Evolutionary conservation across 2,888 invertebrate species (phyloP).

Genomic region (Clanis bilineata): DNA sequence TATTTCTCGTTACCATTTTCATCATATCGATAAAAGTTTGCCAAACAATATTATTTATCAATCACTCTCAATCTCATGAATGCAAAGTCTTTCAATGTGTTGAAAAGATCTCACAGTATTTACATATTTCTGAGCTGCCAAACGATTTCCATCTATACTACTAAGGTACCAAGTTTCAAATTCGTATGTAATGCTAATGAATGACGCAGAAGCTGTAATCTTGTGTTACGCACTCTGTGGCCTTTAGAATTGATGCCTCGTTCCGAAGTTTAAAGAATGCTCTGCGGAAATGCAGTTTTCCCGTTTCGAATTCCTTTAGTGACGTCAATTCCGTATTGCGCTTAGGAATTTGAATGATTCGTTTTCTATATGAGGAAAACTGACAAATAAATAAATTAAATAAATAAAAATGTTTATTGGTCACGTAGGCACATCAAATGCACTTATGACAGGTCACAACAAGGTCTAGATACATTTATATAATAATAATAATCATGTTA

Average conservation of each 20-base stretch:
- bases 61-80: background rate
- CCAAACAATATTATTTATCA: background rate
- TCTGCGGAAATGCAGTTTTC: background rate
- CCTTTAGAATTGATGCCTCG: slow-evolving; percentile 12
- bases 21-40: no score
- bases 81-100: slow-evolving; percentile 9
- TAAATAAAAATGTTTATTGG: no score
- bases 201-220: slow-evolving; percentile 17
- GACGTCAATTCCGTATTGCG: background rate
- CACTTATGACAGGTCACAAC: no score
- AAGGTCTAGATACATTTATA: no score
- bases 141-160: background rate
- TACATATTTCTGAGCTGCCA: background rate
- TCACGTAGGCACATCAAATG: no score
- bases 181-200: background rate
- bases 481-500: no score
- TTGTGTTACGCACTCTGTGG: slow-evolving; percentile 16
- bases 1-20: background rate
- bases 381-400: no score
- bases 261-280: slow-evolving; percentile 3
- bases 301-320: background rate
- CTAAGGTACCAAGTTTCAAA: background rate
- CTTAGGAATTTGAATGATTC: background rate
- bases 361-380: background rate
- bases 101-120: background rate